phyloP scores from a whole-genome alignment of 1,140 invertebrate genomes.

The Nilaparvata lugens region DNA sequence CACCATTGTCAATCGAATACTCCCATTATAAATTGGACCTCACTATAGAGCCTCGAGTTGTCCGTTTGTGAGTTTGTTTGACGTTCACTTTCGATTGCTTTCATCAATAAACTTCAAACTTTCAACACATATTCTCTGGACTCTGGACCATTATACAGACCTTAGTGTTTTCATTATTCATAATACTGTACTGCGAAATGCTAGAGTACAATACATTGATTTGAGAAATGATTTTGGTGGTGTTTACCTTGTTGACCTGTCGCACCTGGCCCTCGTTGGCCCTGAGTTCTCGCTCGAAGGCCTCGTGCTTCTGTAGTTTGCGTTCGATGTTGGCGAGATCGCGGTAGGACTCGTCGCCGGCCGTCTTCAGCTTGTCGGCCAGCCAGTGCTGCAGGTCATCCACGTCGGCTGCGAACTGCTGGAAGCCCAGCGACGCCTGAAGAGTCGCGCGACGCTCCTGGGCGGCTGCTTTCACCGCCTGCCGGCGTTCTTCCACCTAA shows the following conservation, averaged over 20 bases:
- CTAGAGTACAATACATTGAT: no score
- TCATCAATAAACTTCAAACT: no score
- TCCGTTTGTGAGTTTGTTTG: no score
- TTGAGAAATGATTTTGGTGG: no score
- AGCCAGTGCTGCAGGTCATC: constrained; percentile 86
- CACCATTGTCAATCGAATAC: no score
- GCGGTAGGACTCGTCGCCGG: constrained; percentile 85
- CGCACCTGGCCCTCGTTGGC: constrained; percentile 84
- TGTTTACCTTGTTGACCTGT: constrained; percentile 68
- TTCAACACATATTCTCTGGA: no score
- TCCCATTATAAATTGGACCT: no score
- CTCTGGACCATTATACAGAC: no score
- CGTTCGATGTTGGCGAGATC: constrained; percentile 85
- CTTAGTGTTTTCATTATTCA: no score
- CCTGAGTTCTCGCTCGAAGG: constrained; percentile 88
- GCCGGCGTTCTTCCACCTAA: constrained; percentile 42
- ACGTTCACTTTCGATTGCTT: no score
- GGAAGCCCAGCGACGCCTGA: constrained; percentile 67
- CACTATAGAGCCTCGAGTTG: no score
- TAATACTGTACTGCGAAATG: no score
- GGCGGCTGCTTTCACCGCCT: constrained; percentile 63
- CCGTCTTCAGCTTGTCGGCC: constrained; percentile 81
- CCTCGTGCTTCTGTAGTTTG: constrained; percentile 95
- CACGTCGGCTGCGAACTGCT: constrained; percentile 81
- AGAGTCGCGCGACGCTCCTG: constrained; percentile 60